Conservation (phyloP, 2,888 invertebrate species). For the Tiphia femorata region DNA sequence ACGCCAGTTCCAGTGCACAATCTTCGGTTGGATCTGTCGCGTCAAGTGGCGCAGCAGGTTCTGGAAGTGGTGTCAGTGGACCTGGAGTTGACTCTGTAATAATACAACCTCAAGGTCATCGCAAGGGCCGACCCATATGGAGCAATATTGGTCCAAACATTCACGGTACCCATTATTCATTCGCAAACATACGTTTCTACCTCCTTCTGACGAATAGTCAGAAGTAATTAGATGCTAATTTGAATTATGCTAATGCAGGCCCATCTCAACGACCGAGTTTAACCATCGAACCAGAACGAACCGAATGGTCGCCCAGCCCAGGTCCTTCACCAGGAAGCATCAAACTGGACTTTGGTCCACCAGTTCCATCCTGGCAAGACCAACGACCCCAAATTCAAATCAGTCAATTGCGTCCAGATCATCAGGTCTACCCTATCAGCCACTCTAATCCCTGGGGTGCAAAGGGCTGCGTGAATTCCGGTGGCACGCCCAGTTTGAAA, state of each 20-base stretch:
- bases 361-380: conserved; percentile 24
- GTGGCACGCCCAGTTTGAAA: no score
- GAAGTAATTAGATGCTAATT: background rate
- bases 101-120: background rate
- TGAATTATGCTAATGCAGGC: background rate
- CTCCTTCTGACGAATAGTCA: background rate
- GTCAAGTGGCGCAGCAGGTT: conserved; percentile 40
- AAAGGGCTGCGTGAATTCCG: no score
- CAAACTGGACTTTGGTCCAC: conserved; percentile 25
- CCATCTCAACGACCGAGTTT: conserved; percentile 10
- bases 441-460: no score
- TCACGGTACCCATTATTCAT: background rate
- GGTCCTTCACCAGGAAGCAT: conserved; percentile 18
- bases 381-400: conserved; percentile 39
- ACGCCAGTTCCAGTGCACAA: conserved; percentile 53
- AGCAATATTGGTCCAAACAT: conserved; percentile 9
- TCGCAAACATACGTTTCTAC: background rate
- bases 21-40: conserved; percentile 38
- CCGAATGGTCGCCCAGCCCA: background rate
- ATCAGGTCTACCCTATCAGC: background rate
- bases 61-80: conserved; percentile 44
- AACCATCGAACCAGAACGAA: conserved; percentile 18
- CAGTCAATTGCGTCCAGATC: conserved; percentile 30
- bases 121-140: background rate
- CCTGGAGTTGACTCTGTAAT: conserved; percentile 29